Conservation (phyloP, 2,888 invertebrate genomes). For the Lycaena phlaeas region DNA sequence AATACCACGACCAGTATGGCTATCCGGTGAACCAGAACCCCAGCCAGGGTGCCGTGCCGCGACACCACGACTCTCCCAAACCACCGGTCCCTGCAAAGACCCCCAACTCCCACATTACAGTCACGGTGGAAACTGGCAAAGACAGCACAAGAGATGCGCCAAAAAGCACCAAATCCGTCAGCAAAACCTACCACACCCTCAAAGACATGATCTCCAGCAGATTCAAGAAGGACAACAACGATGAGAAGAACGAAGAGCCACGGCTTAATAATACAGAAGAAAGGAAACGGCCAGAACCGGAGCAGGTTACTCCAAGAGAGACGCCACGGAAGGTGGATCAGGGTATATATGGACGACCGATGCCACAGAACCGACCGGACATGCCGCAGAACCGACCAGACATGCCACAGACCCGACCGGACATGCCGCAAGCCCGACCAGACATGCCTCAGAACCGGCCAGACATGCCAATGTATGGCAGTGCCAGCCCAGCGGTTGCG, state of each 20-base stretch:
- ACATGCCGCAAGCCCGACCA: no score
- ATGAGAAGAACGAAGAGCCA: constrained; percentile 61
- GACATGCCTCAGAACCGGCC: no score
- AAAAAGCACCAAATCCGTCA: constrained; percentile 77
- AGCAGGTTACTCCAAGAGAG: constrained; percentile 60
- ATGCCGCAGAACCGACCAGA: constrained; percentile 61
- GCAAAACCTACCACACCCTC: constrained; percentile 85
- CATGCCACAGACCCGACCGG: no score
- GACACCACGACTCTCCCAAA: constrained; percentile 57
- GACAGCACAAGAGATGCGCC: constrained; percentile 70
- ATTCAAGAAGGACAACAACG: constrained; percentile 77
- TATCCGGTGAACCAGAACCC: constrained; percentile 58
- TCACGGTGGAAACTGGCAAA: constrained; percentile 74
- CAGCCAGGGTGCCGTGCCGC: constrained; percentile 44
- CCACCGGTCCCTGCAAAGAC: constrained; percentile 66
- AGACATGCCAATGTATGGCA: no score
- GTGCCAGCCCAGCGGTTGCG: constrained; percentile 46
- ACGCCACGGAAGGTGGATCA: constrained; percentile 69
- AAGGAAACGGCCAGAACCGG: constrained; percentile 51
- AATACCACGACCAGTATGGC: constrained; percentile 69
- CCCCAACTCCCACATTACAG: constrained; percentile 64
- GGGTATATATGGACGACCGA: constrained; percentile 75
- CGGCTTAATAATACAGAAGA: constrained; percentile 78
- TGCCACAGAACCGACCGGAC: constrained; percentile 62
- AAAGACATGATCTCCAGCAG: constrained; percentile 88